Evolutionary conservation across 1,140 invertebrate species (phyloP), one percentile per base, ranked within the genome.

Genomic region (Luehdorfia chinensis): DNA sequence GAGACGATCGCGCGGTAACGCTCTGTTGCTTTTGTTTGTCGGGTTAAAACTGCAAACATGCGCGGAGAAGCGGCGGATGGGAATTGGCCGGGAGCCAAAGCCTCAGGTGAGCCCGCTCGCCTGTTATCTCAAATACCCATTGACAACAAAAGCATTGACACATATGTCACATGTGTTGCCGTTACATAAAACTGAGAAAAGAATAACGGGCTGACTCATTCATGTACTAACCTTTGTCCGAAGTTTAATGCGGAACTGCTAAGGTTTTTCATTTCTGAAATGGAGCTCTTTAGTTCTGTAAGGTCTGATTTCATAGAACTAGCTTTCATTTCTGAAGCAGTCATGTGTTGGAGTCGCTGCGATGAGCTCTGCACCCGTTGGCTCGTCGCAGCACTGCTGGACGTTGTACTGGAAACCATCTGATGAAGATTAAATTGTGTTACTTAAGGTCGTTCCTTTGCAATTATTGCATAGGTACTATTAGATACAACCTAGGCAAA

Each of bases 241-340:
- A 90, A 84, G 65, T 86, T 87, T 50, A 89, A 66, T 51, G 88
- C 78, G 47, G 86, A 81, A 28, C 81, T 89, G 63, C 88, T 89
- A 27, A 89, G 61, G 56, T 89, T 83, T 69, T 93, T 93, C 90
- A 94, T 93, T 87, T 94, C 93, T 14, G 92, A 92, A 77, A 94
- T 93, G 60, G 92, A 92, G 66, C 90, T 92, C 76, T 94, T 92
- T 30, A 94, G 88, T 56, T 94, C 92, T 50, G 89, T 90, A 30
- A 94, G 88, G 78, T 93, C 92, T n/a, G 91, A 91, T 79, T 93
- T 93, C 68, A 93, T 89, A 9, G 90, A 91, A 46, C 90, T 91
- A 39, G 91, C 90, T 72, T 92, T 92, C 80, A 91, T 88, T 79
- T 92, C 91, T 47, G 89, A 89, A n/a, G 89, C 81, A 32, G 87